Conservation (phyloP, 1,140 invertebrate species). For the Papilio helenus region DNA sequence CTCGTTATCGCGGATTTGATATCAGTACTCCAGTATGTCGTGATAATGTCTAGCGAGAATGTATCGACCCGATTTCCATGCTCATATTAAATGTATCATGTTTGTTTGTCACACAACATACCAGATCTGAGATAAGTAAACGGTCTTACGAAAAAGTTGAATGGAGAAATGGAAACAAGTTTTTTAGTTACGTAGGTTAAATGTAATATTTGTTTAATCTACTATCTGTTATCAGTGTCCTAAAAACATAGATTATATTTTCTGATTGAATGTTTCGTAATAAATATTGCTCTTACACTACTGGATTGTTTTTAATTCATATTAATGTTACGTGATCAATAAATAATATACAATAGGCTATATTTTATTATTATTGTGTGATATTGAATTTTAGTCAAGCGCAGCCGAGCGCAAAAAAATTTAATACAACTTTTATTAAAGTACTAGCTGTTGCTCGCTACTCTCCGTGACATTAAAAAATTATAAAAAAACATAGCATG, state of each 20-base stretch:
- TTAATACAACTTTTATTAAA: no score
- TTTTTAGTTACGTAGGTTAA: neutral
- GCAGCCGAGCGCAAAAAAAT: no score
- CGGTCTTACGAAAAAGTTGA: neutral
- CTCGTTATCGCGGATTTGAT: constrained; percentile 31
- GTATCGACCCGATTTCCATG: constrained; percentile 35
- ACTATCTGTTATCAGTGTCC: no score
- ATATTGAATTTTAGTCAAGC: neutral
- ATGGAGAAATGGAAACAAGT: neutral
- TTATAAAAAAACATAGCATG: no score
- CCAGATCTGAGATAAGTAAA: neutral
- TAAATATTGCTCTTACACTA: neutral
- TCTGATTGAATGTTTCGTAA: neutral
- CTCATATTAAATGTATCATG: neutral
- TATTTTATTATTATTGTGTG: constrained; percentile 3
- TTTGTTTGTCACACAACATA: no score
- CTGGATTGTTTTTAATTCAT: neutral
- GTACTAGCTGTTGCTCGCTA: no score
- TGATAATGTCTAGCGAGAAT: constrained; percentile 34
- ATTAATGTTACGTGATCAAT: neutral
- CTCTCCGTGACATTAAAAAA: no score
- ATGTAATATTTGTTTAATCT: neutral
- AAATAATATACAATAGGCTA: no score
- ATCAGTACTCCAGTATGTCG: constrained; percentile 24
- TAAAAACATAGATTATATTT: neutral